phyloP scores from a whole-genome alignment of 1,140 invertebrate genomes.

The Cyclina sinensis region DNA sequence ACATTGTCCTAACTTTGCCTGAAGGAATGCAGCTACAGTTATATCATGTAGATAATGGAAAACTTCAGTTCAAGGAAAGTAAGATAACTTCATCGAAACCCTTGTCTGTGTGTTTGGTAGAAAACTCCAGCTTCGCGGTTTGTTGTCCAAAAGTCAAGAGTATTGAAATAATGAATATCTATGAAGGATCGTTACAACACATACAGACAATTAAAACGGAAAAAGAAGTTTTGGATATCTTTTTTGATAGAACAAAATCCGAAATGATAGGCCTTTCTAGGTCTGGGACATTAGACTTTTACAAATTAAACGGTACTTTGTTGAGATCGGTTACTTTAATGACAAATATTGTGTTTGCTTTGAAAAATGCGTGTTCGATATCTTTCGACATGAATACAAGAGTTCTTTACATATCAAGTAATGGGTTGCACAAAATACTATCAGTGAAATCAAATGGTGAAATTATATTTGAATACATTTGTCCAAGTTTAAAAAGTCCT shows the following conservation, averaged over 20 bases:
- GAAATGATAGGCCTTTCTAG: not conserved
- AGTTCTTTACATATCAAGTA: not conserved
- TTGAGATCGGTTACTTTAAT: not conserved
- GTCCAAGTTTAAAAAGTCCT: not conserved
- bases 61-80: not conserved
- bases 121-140: not conserved
- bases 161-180: not conserved
- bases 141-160: not conserved
- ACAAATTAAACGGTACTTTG: not conserved
- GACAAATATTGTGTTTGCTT: not conserved
- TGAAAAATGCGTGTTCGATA: not conserved
- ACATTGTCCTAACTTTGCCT: not conserved
- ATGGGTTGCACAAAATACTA: not conserved
- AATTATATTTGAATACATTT: not conserved
- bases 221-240: not conserved
- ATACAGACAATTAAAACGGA: too few species aligned
- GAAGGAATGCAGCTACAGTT: not conserved
- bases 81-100: not conserved
- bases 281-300: not conserved
- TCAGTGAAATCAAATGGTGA: not conserved
- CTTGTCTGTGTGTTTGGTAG: not conserved
- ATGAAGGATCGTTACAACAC: not conserved
- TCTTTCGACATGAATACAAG: not conserved
- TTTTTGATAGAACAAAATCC: not conserved
- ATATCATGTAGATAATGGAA: not conserved